Percentiles rank a stretch among this genome's conserved stretches.
phyloP scores from a whole-genome alignment of 2,888 invertebrate genomes.

The Platycheirus albimanus region DNA sequence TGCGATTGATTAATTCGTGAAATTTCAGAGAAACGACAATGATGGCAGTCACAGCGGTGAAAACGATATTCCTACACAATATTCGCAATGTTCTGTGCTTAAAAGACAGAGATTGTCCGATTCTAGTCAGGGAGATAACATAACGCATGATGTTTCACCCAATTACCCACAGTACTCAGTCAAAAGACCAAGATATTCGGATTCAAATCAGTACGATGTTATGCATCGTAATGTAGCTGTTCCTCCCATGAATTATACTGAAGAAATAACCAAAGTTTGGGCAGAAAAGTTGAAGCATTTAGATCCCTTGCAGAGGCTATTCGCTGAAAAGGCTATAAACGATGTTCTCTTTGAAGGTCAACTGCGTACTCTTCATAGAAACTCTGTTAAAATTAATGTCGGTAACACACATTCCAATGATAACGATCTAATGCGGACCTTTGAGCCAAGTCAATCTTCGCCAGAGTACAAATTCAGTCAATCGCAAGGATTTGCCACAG shows the following conservation, averaged over 20 bases:
- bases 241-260: conserved; percentile 10
- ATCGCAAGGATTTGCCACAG: conserved; percentile 33
- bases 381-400: conserved; percentile 80
- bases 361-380: conserved; percentile 80
- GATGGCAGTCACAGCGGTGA: conserved; percentile 16
- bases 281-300: conserved; percentile 79
- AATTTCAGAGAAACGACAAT: conserved; percentile 24
- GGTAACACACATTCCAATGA: neutral
- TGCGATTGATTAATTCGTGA: neutral
- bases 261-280: conserved; percentile 79
- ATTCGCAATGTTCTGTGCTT: no score
- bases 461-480: conserved; percentile 65
- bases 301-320: conserved; percentile 79
- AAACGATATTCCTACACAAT: no score
- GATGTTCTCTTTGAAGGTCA: conserved; percentile 81
- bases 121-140: no score
- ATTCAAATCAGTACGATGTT: conserved; percentile 22
- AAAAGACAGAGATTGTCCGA: no score
- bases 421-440: neutral
- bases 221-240: neutral
- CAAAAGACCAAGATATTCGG: conserved; percentile 33
- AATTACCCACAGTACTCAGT: conserved; percentile 14
- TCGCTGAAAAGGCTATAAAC: conserved; percentile 81
- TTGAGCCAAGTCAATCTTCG: conserved; percentile 45
- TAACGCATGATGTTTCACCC: no score